A percentile compares a stretch with the other conserved stretches of the same genome.
phyloP scores from a whole-genome alignment of 2,113 vertebrate genomes.

The Erythrocercus mccallii region DNA sequence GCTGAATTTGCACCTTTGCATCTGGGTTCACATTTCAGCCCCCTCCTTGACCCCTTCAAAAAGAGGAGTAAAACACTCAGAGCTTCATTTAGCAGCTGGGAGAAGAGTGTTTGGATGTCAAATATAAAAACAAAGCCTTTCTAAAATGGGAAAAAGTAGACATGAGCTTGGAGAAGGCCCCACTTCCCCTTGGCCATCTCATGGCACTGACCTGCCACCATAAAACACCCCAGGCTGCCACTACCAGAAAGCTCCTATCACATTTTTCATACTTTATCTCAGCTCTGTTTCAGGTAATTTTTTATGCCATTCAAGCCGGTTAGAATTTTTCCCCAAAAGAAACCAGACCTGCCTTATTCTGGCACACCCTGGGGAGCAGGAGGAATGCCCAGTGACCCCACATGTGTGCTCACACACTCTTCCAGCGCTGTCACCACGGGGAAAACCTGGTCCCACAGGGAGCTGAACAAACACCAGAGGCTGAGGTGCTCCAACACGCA shows the following conservation, averaged over 20 bases:
- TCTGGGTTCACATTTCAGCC: background rate
- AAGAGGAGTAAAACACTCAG: background rate
- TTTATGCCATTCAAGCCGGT: background rate
- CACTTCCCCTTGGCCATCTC: background rate
- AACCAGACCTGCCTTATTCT: background rate
- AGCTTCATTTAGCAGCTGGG: background rate
- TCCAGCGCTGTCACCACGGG: accelerated
- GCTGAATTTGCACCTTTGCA: background rate
- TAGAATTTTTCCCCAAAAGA: background rate
- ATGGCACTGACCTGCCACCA: background rate
- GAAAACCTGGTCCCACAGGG: background rate
- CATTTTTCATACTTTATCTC: background rate
- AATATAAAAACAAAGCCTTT: background rate
- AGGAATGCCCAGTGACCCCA: background rate
- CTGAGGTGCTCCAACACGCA: background rate
- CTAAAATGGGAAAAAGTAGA: background rate
- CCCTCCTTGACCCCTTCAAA: background rate
- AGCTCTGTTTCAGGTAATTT: background rate
- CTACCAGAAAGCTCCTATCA: background rate
- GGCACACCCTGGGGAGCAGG: background rate
- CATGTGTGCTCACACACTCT: accelerated
- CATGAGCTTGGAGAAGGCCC: background rate
- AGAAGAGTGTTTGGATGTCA: background rate
- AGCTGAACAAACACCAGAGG: background rate
- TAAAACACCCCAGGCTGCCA: background rate